Percentiles rank a stretch among this genome's conserved stretches.
Conservation (phyloP, 2,888 invertebrate species). For the Dryobotodes eremita region DNA sequence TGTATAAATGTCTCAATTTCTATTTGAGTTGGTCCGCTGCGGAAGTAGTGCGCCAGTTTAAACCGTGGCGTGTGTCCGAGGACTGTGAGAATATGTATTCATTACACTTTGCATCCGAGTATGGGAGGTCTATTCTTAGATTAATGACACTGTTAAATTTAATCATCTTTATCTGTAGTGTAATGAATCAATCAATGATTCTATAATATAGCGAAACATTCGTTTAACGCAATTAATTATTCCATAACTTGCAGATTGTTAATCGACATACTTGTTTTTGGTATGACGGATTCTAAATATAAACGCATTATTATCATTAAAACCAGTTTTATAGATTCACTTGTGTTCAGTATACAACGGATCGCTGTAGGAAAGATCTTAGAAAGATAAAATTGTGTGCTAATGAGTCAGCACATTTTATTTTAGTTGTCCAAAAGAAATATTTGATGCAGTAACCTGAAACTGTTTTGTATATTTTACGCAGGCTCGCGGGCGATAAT, state of each 20-base stretch:
- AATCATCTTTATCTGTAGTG: constrained; percentile 72
- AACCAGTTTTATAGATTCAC: constrained; percentile 59
- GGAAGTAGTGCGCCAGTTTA: constrained; percentile 78
- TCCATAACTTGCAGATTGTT: constrained; percentile 57
- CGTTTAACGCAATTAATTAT: constrained; percentile 66
- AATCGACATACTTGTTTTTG: constrained; percentile 50
- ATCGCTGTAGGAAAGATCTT: constrained; percentile 43
- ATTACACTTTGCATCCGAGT: constrained; percentile 75
- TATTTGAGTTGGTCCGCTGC: constrained; percentile 64
- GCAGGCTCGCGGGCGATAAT: constrained; percentile 86
- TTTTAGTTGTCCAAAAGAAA: constrained; percentile 82
- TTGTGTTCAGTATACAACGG: constrained; percentile 40
- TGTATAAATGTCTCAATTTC: constrained; percentile 68
- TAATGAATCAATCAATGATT: constrained; percentile 71
- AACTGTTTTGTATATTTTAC: constrained; percentile 88
- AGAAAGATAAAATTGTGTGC: constrained; percentile 61
- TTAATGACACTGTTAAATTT: constrained; percentile 72
- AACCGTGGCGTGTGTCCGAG: constrained; percentile 67
- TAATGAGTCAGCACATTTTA: constrained; percentile 83
- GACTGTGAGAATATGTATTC: constrained; percentile 77
- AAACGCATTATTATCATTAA: constrained; percentile 40
- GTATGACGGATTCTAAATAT: constrained; percentile 47
- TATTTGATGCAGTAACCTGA: constrained; percentile 87
- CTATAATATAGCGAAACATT: constrained; percentile 67
- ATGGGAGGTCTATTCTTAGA: constrained; percentile 77